A percentile compares a stretch with the other conserved stretches of the same genome.
phyloP scores from a whole-genome alignment of 2,797 vertebrate genomes.

The Acanthopagrus latus region DNA sequence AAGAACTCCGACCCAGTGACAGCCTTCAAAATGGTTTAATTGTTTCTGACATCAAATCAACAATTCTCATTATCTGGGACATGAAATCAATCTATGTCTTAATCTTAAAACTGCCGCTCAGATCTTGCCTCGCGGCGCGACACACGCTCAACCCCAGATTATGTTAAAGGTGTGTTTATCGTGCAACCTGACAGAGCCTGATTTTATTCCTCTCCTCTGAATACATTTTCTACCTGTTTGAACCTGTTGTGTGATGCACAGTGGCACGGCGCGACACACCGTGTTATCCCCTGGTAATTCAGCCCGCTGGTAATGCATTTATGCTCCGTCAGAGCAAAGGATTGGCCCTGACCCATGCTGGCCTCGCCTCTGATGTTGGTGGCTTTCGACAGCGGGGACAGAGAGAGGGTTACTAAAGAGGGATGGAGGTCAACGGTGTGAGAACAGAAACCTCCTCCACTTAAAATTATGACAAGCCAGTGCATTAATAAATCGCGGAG shows the following conservation, averaged over 20 bases:
- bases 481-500: slow-evolving; percentile 47
- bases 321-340: slow-evolving; percentile 81
- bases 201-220: slow-evolving; percentile 62
- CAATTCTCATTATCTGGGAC: background rate
- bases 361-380: slow-evolving; percentile 74
- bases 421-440: slow-evolving; percentile 61
- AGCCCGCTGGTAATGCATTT: slow-evolving; percentile 78
- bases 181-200: slow-evolving; percentile 45
- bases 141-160: slow-evolving; percentile 14
- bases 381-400: slow-evolving; percentile 76
- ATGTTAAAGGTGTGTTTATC: slow-evolving; percentile 31
- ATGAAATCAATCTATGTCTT: background rate
- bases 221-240: slow-evolving; percentile 84
- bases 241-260: slow-evolving; percentile 76
- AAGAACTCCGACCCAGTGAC: background rate
- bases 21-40: slow-evolving; percentile 2
- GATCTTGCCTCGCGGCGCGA: background rate
- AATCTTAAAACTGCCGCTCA: slow-evolving; percentile 4
- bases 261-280: slow-evolving; percentile 66
- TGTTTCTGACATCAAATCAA: slow-evolving; percentile 6
- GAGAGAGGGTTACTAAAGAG: slow-evolving; percentile 69
- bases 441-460: slow-evolving; percentile 61
- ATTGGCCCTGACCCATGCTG: slow-evolving; percentile 79
- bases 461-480: slow-evolving; percentile 65
- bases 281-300: slow-evolving; percentile 80